A percentile compares a stretch with the other conserved stretches of the same genome.
These are phyloP conservation scores for Ceryle rudis DNA, from an alignment of 2,797 vertebrate genomes.

Conservation along the genomic window DNA sequence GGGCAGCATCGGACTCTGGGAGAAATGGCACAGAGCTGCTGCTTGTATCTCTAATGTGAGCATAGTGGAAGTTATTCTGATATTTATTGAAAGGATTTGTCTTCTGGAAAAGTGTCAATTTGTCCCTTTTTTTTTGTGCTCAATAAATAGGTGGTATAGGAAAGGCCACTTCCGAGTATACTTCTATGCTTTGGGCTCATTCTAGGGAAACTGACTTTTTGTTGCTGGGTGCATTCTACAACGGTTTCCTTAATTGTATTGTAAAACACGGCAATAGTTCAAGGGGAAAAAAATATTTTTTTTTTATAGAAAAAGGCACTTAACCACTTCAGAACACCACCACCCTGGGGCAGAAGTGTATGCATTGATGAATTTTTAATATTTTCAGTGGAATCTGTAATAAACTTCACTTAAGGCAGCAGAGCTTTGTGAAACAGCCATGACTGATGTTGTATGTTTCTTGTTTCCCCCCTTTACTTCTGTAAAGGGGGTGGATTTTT, in stretches of 20 bases:
- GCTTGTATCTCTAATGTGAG: not conserved
- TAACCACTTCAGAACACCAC: slow-evolving; percentile 37
- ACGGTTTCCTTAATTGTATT: too few species aligned
- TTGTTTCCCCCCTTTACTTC: not conserved
- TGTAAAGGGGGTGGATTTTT: not conserved
- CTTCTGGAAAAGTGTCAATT: not conserved
- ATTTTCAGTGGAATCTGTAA: slow-evolving; percentile 42
- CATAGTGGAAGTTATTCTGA: slow-evolving; percentile 4
- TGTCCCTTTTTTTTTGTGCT: too few species aligned
- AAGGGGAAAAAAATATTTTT: slow-evolving; percentile 38
- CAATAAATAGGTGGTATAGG: not conserved
- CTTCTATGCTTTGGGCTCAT: not conserved
- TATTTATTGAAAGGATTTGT: slow-evolving; percentile 78
- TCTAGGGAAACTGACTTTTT: slow-evolving; percentile 38
- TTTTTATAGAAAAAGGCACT: slow-evolving; percentile 45
- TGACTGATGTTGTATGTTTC: not conserved
- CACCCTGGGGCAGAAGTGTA: not conserved
- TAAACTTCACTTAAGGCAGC: slow-evolving; percentile 33
- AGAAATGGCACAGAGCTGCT: slow-evolving; percentile 44
- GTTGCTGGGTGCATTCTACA: slow-evolving; percentile 51
- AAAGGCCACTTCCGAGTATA: not conserved
- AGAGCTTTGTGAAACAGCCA: slow-evolving; percentile 52
- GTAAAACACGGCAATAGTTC: slow-evolving; percentile 75
- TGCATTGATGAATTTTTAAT: slow-evolving; percentile 9
- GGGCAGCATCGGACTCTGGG: slow-evolving; percentile 24